Evolutionary conservation across 2,113 vertebrate genomes (phyloP).

Genomic region (Ptyas mucosa): DNA sequence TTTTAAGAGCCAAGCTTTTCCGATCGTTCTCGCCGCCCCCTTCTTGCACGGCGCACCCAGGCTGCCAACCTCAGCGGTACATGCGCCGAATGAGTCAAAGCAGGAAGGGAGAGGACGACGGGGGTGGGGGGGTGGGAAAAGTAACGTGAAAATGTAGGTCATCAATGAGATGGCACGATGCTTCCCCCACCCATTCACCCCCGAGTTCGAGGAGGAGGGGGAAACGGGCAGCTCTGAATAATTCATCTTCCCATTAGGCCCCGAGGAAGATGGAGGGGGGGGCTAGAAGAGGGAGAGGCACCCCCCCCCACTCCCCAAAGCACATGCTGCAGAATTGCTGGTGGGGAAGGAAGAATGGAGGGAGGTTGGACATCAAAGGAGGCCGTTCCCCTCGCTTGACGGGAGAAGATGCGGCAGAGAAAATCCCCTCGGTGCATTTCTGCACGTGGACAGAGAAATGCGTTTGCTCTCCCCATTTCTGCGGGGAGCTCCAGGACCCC

Average conservation of each 20-base stretch:
- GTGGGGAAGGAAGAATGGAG: background rate
- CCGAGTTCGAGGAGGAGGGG: background rate
- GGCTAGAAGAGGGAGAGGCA: no score
- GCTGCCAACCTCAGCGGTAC: background rate
- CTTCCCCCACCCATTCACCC: background rate
- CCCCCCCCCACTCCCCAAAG: no score
- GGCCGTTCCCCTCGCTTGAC: background rate
- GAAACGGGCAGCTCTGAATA: background rate
- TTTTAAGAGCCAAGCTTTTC: no score
- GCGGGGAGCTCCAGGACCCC: background rate
- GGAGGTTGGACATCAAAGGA: background rate
- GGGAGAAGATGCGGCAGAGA: background rate
- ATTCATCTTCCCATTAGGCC: constrained; percentile 5
- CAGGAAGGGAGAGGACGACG: background rate
- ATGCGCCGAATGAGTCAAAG: background rate
- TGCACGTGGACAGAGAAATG: background rate
- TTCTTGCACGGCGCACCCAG: background rate
- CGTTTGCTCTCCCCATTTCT: background rate
- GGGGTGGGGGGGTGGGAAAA: fast-evolving
- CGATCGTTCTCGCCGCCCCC: background rate
- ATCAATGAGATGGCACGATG: background rate
- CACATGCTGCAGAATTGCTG: background rate
- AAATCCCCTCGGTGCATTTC: no score
- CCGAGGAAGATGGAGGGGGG: background rate
- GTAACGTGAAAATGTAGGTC: constrained; percentile 11